A percentile compares a stretch with the other conserved stretches of the same genome.
These are phyloP conservation scores for Chionoecetes opilio DNA, from an alignment of 1,140 invertebrate genomes.

Conservation along the genomic window DNA sequence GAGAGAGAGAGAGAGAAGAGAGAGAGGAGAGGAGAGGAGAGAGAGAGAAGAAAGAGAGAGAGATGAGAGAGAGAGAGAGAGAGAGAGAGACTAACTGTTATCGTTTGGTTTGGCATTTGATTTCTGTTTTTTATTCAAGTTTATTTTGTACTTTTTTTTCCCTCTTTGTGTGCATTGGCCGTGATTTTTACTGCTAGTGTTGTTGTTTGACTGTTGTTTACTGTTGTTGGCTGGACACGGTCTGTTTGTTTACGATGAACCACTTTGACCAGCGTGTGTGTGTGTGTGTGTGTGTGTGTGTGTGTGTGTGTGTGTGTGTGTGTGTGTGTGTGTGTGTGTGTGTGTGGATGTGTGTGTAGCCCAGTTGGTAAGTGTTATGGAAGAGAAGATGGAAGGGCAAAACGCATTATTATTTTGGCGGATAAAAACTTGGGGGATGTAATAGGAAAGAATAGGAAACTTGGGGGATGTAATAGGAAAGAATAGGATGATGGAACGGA, in stretches of 20 bases:
- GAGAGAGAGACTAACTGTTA: not conserved
- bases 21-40: too few species aligned
- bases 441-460: too few species aligned
- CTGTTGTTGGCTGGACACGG: not conserved
- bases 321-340: too few species aligned
- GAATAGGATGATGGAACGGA: too few species aligned
- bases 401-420: not conserved
- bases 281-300: not conserved
- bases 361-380: not conserved
- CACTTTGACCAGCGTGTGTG: not conserved
- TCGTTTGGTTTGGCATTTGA: not conserved
- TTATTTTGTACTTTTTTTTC: not conserved
- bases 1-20: not conserved
- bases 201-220: constrained; percentile 22
- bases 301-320: not conserved
- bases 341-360: not conserved
- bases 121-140: not conserved
- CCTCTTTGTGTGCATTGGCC: not conserved
- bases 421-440: too few species aligned
- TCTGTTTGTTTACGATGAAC: not conserved
- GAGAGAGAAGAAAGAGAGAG: too few species aligned
- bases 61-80: not conserved
- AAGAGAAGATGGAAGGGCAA: not conserved
- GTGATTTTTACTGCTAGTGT: constrained; percentile 9
- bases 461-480: too few species aligned